These are phyloP conservation scores for Odontothrips loti DNA, from an alignment of 2,888 invertebrate species.

Conservation along the genomic window DNA sequence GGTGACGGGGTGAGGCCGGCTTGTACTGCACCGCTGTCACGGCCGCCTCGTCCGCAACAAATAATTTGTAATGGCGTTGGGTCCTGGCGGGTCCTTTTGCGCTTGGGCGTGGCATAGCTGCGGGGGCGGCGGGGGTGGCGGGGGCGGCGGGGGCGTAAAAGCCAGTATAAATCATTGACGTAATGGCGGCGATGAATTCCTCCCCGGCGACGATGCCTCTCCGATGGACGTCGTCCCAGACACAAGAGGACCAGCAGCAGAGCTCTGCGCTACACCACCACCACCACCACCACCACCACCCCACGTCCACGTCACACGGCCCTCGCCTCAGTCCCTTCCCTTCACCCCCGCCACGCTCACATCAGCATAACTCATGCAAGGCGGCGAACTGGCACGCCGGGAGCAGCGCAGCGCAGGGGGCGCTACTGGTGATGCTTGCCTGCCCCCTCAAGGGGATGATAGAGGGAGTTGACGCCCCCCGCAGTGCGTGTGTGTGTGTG, in stretches of 20 bases:
- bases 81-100: constrained; percentile 14
- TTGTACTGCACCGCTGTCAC: constrained; percentile 22
- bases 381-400: not conserved
- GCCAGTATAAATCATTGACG: constrained; percentile 49
- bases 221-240: constrained; percentile 36
- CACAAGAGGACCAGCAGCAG: constrained; percentile 31
- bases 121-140: constrained; percentile 28
- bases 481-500: too few relatives aligned
- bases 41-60: constrained; percentile 16
- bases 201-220: constrained; percentile 39
- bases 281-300: constrained; percentile 38
- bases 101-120: constrained; percentile 26
- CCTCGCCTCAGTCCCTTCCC: constrained; percentile 34
- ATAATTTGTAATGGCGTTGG: constrained; percentile 21
- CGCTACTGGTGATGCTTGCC: too few relatives aligned
- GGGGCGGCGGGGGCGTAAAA: constrained; percentile 41
- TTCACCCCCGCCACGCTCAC: constrained; percentile 34
- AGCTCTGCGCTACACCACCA: constrained; percentile 40
- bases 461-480: too few relatives aligned
- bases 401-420: not conserved
- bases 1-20: not conserved
- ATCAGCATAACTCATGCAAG: constrained; percentile 30
- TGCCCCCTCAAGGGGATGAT: too few relatives aligned
- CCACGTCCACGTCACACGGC: not conserved
- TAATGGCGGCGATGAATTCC: constrained; percentile 45